phyloP scores from a whole-genome alignment of 2,888 invertebrate genomes.

The Blera fallax region DNA sequence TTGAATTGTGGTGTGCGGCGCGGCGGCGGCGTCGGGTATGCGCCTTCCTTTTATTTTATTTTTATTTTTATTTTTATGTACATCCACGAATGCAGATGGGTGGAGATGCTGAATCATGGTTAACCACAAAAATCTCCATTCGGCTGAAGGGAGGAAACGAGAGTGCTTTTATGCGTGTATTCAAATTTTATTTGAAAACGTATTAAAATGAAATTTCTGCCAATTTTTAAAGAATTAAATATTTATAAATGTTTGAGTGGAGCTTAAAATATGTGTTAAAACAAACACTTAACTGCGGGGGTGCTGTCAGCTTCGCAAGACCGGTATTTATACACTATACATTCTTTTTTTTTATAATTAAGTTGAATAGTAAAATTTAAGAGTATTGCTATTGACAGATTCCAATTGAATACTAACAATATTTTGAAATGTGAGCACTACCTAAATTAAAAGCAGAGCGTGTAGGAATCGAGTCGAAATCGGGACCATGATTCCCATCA shows the following conservation, averaged over 20 bases:
- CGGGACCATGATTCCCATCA: not conserved
- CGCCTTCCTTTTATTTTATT: not conserved
- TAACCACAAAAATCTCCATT: conserved; percentile 36
- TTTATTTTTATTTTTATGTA: conserved; percentile 24
- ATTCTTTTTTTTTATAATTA: not conserved
- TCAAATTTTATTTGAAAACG: conserved; percentile 47
- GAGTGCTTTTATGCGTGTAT: conserved; percentile 30
- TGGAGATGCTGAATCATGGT: conserved; percentile 2
- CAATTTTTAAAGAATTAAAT: conserved; percentile 52
- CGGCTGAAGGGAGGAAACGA: not conserved
- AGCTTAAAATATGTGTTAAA: conserved; percentile 14
- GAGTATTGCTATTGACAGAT: conserved; percentile 1
- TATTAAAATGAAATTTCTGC: conserved; percentile 46
- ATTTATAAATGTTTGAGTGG: conserved; percentile 34
- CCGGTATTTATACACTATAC: not conserved
- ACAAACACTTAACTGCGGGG: conserved; percentile 39
- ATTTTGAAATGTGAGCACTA: not conserved
- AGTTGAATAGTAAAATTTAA: not conserved
- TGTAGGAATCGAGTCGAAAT: not conserved
- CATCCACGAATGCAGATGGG: conserved; percentile 3
- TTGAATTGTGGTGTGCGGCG: not conserved
- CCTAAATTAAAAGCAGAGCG: not conserved
- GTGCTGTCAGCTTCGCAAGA: conserved; percentile 23
- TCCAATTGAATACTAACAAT: not conserved
- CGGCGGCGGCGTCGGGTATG: not conserved